Base-by-base conservation (phyloP, 2,113 vertebrate genomes). In the Phoenicopterus ruber region DNA sequence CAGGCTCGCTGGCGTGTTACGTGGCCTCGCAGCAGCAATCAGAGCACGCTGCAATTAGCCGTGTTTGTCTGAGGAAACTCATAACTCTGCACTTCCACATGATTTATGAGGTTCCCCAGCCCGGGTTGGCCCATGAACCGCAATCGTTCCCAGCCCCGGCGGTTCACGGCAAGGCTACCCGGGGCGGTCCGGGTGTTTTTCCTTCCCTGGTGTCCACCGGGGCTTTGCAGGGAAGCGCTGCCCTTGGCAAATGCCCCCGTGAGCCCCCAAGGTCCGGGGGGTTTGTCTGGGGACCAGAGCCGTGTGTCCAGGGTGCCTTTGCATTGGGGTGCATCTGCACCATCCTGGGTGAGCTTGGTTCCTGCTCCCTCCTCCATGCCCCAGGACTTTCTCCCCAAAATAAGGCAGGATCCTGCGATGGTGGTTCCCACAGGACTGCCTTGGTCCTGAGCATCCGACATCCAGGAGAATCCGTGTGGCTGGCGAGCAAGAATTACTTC, bases 81-180 rank as follows among this genome's bases (percentile, higher is more conserved):
- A 13, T 86, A 94, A 95, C 73, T 97, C 95, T 83, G 47, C 94
- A 95, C 73, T 96, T 94, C 66, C 77, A 71, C 65, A 70, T 96
- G 91, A 97, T 96, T 97, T 96, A 97, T 96, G 93, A 88, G 52
- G 54, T 76, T 86, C 66, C 79, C 62, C 72, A 91, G 92, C 74
- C 58, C 1, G 6, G 87, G 34, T 80, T 82, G 88, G 76, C 87
- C 49, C 2, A 0, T 26, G 38, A 59, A 66, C 50, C 6, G 1
- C 14, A 20, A 82, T 67, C 22, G 5, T 91, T 96, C 81, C 87
- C 58, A 89, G 80, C 61, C 29, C 49, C 17, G 1, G 58, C 2
- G 1, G 71, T 88, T 93, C 92, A 76, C 0, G 0, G 73, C 7
- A 40, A 93, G 84, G 79, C 62, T 88, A 52, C 57, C 22, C 0